Evolutionary conservation across 2,113 vertebrate species (phyloP), one percentile per base, ranked within the genome.

Genomic region (Castor canadensis): DNA sequence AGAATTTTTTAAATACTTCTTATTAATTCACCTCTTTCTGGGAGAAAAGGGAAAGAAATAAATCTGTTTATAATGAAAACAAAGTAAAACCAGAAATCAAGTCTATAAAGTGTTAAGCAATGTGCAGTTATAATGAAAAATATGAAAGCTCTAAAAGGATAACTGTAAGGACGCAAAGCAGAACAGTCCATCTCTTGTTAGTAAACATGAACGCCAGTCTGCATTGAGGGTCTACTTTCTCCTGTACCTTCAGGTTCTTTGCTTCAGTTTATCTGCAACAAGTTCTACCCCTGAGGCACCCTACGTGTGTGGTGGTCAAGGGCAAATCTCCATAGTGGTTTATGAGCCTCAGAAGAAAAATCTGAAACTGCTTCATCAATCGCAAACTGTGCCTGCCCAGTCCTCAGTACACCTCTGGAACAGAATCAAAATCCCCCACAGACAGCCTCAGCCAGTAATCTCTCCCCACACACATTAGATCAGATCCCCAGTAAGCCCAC

Each of bases 51-150:
- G 26, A 69, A 87, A 82, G 45, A 75, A 76, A 30, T 20, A 43
- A 92, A 4, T 5, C 40, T 54, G 10, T 77, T 92, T 84, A 88
- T 75, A 91, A 64, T 47, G 32, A 76, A 89, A 73, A 71, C 60
- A 67, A 92, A 73, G 45, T 52, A 66, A 66, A 67, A 32, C 24
- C 22, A 89, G 17, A n/a, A 54, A 67, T 81, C n/a, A 38, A 28
- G 19, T 89, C 35, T 69, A 32, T 43, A 60, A 64, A 45, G 9
- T n/a, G n/a, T 6, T 64, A 22, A 85, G 20, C 40, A 66, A 85
- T 32, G 52, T 9, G 40, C 26, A 79, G 67, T 40, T 30, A n/a
- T 22, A 13, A 54, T 11, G 58, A 38, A 47, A 75, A 82, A 69
- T 6, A 56, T 0, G 5, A 79, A 77, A 40, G 8, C 52, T 49